phyloP scores from a whole-genome alignment of 2,888 invertebrate genomes.

The Nymphalis urticae region DNA sequence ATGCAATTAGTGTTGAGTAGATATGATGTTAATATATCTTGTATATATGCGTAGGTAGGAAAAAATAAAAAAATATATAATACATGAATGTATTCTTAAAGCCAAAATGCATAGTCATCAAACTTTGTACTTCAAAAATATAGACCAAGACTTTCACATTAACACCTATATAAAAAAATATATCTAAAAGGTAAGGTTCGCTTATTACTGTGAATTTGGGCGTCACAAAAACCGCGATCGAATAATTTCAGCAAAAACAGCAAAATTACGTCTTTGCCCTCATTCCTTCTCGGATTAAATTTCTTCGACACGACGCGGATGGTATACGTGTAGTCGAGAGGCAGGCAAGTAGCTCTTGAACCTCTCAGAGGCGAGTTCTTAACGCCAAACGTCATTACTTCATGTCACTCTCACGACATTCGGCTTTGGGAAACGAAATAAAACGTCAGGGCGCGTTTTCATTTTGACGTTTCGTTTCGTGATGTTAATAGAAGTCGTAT shows the following conservation, averaged over 20 bases:
- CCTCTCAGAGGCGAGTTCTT: slow-evolving; percentile 39
- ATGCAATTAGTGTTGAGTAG: too few species aligned
- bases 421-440: slow-evolving; percentile 34
- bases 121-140: too few species aligned
- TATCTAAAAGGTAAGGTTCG: too few species aligned
- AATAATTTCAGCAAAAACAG: slow-evolving; percentile 34
- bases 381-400: slow-evolving; percentile 46
- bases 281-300: slow-evolving; percentile 47
- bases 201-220: not conserved
- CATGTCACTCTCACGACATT: slow-evolving; percentile 45
- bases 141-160: too few species aligned
- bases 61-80: too few species aligned
- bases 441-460: slow-evolving; percentile 29
- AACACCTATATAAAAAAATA: too few species aligned
- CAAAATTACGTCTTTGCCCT: slow-evolving; percentile 39
- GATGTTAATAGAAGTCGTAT: slow-evolving; percentile 14
- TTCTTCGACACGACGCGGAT: slow-evolving; percentile 40
- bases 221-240: slow-evolving; percentile 20
- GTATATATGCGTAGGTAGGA: too few species aligned
- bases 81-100: too few species aligned
- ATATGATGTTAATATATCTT: too few species aligned
- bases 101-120: too few species aligned
- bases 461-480: slow-evolving; percentile 20
- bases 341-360: slow-evolving; percentile 44
- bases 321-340: slow-evolving; percentile 39